Evolutionary conservation across 2,888 invertebrate genomes (phyloP).

Genomic region (Acanthosepion esculentum): DNA sequence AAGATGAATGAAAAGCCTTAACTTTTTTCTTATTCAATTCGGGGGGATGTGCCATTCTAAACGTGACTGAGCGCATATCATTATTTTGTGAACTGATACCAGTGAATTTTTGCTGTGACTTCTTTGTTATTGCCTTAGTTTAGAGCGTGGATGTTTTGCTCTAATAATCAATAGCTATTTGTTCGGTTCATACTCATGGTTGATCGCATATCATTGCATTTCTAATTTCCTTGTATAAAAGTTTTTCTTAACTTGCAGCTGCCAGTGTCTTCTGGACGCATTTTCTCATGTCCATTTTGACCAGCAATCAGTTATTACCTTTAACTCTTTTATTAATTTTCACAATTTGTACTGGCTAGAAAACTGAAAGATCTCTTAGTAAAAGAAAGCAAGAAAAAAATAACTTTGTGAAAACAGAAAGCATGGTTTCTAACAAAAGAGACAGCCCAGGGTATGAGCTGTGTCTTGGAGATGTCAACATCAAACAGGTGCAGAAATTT

Average conservation of each 20-base stretch:
- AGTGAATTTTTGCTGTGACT: background rate
- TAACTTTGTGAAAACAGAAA: too few relatives aligned
- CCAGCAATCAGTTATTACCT: background rate
- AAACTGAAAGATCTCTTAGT: too few relatives aligned
- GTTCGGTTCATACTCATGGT: background rate
- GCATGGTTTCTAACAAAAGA: too few relatives aligned
- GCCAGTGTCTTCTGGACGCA: background rate
- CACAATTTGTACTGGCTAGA: background rate
- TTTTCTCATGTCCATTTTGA: background rate
- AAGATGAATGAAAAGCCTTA: background rate
- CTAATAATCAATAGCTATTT: background rate
- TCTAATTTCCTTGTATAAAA: background rate
- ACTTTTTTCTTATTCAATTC: background rate
- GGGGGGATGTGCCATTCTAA: background rate
- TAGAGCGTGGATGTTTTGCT: background rate
- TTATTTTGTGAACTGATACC: background rate
- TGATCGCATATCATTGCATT: background rate
- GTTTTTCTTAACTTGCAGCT: background rate
- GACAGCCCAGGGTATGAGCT: too few relatives aligned
- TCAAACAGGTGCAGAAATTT: too few relatives aligned
- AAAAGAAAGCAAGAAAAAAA: too few relatives aligned
- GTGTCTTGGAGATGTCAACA: too few relatives aligned
- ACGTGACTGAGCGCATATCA: background rate
- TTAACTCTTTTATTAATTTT: background rate
- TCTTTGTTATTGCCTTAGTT: slow-evolving; percentile 20